Base-by-base conservation (phyloP, 2,113 vertebrate genomes). In the Urocolius indicus region DNA sequence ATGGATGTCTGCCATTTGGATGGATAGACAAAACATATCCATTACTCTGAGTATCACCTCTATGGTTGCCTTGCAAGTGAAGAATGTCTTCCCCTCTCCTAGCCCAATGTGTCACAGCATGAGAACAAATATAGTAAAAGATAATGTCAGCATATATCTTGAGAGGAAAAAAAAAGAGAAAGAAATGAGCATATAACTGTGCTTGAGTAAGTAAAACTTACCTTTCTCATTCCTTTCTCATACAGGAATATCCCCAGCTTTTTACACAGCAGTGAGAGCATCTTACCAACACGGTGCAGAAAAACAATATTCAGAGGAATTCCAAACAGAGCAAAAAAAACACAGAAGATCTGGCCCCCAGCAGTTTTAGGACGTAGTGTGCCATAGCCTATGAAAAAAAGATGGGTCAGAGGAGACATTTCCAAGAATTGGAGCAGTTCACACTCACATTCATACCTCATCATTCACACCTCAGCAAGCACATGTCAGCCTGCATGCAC, bases 221-320 rank as follows among this genome's bases (percentile, higher is more conserved):
- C 97, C 97, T 98, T 92, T 91, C 96, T 92, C 48, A 97, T 84
- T 86, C 97, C 97, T 90, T 91, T 97, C 54, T 74, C 75, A 1
- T 94, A 84, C 59, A 98, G 93, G 73, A 95, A 96, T 38, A 95
- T 96, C 21, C 93, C 89, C 84, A 98, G 78, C 87, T 89, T 92
- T 93, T 96, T 94, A 67, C 97, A 96, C 58, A 93, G 93, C 51
- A 62, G 46, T 22, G 96, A 97, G 45, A 97, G 94, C n/a, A 80
- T 79, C 89, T 97, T 98, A 52, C 97, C 94, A 0, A 98, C 95
- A 51, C 34, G 96, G 52, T 97, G 92, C 41, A 98, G 90, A 84
- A 98, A 95, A 59, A 97, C 97, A 43, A 98, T 95, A 63, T 97
- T 98, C 87, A 98, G 73, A 41, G 97, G 97, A 30, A 98, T 98